phyloP scores from a whole-genome alignment of 2,888 invertebrate genomes.

The Scaptomyza parva region DNA sequence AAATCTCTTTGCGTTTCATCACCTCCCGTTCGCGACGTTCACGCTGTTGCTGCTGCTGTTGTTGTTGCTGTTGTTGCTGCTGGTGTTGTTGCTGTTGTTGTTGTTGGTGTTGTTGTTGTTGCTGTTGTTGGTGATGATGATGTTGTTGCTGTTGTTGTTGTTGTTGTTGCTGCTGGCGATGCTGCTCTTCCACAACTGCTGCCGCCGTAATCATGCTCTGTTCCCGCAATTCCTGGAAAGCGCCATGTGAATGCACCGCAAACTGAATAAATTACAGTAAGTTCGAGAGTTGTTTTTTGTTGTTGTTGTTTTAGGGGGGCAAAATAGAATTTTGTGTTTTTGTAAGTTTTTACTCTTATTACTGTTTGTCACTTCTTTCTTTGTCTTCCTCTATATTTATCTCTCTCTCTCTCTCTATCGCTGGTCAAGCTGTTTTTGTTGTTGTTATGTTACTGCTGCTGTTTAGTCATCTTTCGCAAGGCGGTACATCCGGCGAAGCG shows the following conservation, averaged over 20 bases:
- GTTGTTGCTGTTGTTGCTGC: constrained; percentile 86
- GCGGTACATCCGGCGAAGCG: constrained; percentile 68
- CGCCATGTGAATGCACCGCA: constrained; percentile 85
- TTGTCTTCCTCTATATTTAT: background rate
- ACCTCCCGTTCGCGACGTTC: constrained; percentile 94
- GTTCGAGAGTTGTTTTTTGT: constrained; percentile 74
- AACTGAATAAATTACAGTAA: constrained; percentile 84
- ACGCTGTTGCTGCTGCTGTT: constrained; percentile 87
- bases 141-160: constrained; percentile 87
- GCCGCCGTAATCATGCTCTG: constrained; percentile 86
- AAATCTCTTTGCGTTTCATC: constrained; percentile 97
- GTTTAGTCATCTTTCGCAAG: constrained; percentile 47
- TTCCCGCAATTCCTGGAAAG: constrained; percentile 93
- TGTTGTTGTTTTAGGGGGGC: constrained; percentile 39
- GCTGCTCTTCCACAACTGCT: constrained; percentile 89
- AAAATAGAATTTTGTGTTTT: constrained; percentile 32
- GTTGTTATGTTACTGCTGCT: constrained; percentile 9
- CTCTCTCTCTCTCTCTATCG: constrained; percentile 1
- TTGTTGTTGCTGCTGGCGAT: constrained; percentile 63
- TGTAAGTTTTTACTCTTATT: constrained; percentile 12
- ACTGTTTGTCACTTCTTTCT: constrained; percentile 13
- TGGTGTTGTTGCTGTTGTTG: constrained; percentile 87
- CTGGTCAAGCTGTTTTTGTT: constrained; percentile 8
- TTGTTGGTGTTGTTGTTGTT: constrained; percentile 89
- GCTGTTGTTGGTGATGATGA: constrained; percentile 88